Conservation (phyloP, 2,113 vertebrate genomes). For the Puntigrus tetrazona region DNA sequence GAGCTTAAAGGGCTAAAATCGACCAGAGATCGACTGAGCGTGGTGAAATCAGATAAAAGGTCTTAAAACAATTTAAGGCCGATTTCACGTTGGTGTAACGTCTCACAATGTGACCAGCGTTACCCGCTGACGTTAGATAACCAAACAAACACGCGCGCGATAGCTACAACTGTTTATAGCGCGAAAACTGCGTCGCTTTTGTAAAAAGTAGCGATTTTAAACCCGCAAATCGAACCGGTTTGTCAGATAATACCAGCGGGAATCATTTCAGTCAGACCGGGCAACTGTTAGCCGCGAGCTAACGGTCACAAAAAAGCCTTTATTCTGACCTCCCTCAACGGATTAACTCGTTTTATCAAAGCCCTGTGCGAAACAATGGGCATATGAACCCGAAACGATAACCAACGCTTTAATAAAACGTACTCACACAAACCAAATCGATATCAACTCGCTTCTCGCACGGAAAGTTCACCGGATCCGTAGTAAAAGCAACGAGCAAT, state of each 20-base stretch:
- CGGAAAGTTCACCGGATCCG: constrained; percentile 51
- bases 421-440: constrained; percentile 42
- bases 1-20: not conserved
- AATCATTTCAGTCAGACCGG: constrained; percentile 23
- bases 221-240: not conserved
- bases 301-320: constrained; percentile 14
- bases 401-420: not conserved
- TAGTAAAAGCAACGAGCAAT: constrained; percentile 40
- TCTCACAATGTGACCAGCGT: not conserved
- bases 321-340: not conserved
- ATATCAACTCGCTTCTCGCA: constrained; percentile 31
- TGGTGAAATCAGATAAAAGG: not conserved
- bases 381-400: not conserved
- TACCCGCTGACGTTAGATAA: not conserved
- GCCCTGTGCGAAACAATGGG: not conserved
- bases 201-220: not conserved
- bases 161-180: not conserved
- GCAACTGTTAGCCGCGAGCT: constrained; percentile 12
- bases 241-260: constrained; percentile 23
- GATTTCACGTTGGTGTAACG: not conserved
- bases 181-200: not conserved
- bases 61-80: not conserved
- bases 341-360: not conserved
- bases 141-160: not conserved
- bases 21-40: not conserved